Conservation (phyloP, 1,140 invertebrate genomes). For the Muscidifurax raptorellus region DNA sequence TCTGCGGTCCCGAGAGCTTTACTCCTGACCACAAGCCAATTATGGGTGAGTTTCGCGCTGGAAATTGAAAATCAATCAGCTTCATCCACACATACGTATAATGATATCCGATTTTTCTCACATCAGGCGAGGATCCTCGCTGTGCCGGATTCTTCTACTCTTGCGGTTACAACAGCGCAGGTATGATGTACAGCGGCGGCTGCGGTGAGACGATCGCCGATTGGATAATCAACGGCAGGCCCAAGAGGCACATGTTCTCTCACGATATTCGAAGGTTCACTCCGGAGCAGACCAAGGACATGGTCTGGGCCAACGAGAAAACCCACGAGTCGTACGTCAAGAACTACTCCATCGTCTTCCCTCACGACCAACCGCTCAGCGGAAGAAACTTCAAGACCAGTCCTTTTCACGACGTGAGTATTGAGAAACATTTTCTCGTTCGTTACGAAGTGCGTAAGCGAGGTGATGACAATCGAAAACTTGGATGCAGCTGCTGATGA, state of each 20-base stretch:
- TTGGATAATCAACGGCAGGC: slow-evolving; percentile 89
- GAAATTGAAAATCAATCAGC: slow-evolving; percentile 10
- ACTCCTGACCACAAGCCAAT: slow-evolving; percentile 93
- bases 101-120: background rate
- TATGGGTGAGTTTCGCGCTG: slow-evolving; percentile 78
- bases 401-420: slow-evolving; percentile 80
- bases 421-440: background rate
- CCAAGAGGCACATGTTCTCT: slow-evolving; percentile 88
- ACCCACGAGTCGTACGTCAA: slow-evolving; percentile 91
- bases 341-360: slow-evolving; percentile 90
- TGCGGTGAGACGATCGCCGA: slow-evolving; percentile 89
- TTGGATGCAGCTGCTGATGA: slow-evolving; percentile 76
- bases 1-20: slow-evolving; percentile 91
- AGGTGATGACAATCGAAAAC: background rate
- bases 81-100: too few species aligned
- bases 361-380: slow-evolving; percentile 89
- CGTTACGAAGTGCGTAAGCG: too few species aligned
- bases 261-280: slow-evolving; percentile 90
- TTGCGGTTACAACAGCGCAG: slow-evolving; percentile 91
- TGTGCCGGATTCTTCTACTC: slow-evolving; percentile 84
- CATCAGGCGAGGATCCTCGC: slow-evolving; percentile 75
- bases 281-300: slow-evolving; percentile 80
- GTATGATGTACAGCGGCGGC: slow-evolving; percentile 93
- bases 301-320: slow-evolving; percentile 85
- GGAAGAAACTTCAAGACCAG: slow-evolving; percentile 84